These are phyloP conservation scores for Propithecus perrieri DNA, from an alignment of 2,797 vertebrate genomes.

Conservation along the genomic window DNA sequence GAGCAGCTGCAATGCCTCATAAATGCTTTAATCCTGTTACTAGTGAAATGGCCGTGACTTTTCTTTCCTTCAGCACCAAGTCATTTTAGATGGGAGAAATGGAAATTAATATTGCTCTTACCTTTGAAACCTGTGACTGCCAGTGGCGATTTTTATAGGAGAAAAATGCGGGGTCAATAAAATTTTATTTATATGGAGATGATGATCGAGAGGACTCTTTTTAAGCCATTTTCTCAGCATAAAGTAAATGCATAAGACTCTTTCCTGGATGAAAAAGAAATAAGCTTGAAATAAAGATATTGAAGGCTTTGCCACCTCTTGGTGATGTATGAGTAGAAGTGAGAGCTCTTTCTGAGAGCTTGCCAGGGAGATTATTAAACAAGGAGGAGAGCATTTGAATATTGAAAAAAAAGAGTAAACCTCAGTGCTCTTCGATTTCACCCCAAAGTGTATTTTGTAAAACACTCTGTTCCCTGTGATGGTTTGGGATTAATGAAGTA, in stretches of 20 bases:
- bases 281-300: conserved; percentile 82
- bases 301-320: conserved; percentile 79
- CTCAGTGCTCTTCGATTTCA: conserved; percentile 65
- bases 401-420: conserved; percentile 54
- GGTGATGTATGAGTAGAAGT: conserved; percentile 77
- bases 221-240: conserved; percentile 61
- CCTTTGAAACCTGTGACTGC: conserved; percentile 83
- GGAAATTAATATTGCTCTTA: conserved; percentile 86
- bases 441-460: conserved; percentile 73
- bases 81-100: conserved; percentile 84
- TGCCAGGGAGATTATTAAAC: conserved; percentile 81
- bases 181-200: conserved; percentile 83
- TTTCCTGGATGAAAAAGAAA: conserved; percentile 80
- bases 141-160: conserved; percentile 72
- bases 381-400: conserved; percentile 75
- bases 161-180: conserved; percentile 79
- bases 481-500: conserved; percentile 85
- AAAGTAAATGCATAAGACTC: conserved; percentile 75
- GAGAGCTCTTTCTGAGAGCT: conserved; percentile 78
- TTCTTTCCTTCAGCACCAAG: conserved; percentile 83
- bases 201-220: conserved; percentile 64
- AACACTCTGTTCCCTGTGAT: conserved; percentile 55
- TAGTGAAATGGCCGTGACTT: conserved; percentile 86
- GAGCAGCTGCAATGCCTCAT: conserved; percentile 91
- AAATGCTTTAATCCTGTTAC: conserved; percentile 90